A percentile compares a stretch with the other conserved stretches of the same genome.
Evolutionary conservation across 2,113 vertebrate species (phyloP).

Genomic region (Scopus umbretta): DNA sequence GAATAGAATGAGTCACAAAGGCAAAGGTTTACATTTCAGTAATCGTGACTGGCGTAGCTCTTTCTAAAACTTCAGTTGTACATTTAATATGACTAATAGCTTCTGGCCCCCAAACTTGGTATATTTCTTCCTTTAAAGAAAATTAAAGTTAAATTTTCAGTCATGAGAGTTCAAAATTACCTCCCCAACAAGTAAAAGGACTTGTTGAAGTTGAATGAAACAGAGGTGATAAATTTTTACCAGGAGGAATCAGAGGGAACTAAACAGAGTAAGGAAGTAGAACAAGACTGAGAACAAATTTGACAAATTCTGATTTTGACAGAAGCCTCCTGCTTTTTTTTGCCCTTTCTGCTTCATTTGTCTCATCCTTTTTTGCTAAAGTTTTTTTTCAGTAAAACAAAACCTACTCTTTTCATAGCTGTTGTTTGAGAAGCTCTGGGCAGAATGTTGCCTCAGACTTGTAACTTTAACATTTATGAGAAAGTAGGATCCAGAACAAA

Average conservation of each 20-base stretch:
- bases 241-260: neutral
- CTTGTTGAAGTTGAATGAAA: neutral
- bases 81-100: neutral
- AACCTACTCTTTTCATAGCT: neutral
- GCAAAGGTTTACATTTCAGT: neutral
- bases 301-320: neutral
- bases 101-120: slow-evolving; percentile 17
- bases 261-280: neutral
- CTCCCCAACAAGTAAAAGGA: neutral
- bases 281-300: neutral
- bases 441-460: neutral
- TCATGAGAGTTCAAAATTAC: slow-evolving; percentile 13
- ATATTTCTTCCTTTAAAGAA: neutral
- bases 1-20: neutral
- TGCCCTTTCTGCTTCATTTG: neutral
- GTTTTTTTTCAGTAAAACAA: neutral
- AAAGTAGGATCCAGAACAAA: neutral
- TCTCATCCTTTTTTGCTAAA: neutral
- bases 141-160: slow-evolving; percentile 13
- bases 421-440: neutral
- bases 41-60: neutral
- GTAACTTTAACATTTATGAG: neutral
- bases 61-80: neutral
- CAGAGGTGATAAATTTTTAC: neutral
- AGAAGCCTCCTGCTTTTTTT: neutral